A percentile compares a stretch with the other conserved stretches of the same genome.
These are phyloP conservation scores for Notiomystis cincta DNA, from an alignment of 2,113 vertebrate species.

Conservation along the genomic window DNA sequence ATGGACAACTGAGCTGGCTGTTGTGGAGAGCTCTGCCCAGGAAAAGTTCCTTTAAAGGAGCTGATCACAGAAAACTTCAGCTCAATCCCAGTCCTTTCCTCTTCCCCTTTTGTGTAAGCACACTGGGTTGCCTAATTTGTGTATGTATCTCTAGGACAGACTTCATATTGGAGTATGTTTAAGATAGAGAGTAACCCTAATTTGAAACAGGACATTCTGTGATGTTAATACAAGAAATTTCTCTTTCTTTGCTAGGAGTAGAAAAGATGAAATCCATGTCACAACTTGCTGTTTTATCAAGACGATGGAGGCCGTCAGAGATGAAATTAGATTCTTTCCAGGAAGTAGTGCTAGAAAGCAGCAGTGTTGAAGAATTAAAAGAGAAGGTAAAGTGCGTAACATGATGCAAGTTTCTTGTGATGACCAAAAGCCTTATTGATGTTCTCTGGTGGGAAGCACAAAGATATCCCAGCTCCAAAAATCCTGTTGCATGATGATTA, in stretches of 20 bases:
- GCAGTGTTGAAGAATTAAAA: constrained; percentile 91
- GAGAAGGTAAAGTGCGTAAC: constrained; percentile 80
- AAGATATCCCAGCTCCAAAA: background rate
- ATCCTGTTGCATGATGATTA: background rate
- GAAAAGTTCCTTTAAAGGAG: background rate
- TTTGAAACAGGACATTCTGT: background rate
- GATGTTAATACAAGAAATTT: background rate
- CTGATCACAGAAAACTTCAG: background rate
- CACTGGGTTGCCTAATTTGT: background rate
- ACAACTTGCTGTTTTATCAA: constrained; percentile 89
- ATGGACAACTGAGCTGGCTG: background rate
- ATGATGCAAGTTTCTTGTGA: background rate
- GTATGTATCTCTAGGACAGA: background rate
- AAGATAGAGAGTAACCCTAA: background rate
- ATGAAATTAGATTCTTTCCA: constrained; percentile 92
- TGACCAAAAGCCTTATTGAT: background rate
- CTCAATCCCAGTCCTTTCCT: background rate
- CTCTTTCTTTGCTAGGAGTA: constrained; percentile 71
- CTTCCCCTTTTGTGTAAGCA: background rate
- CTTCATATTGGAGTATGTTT: background rate
- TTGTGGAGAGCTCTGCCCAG: background rate
- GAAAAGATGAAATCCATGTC: constrained; percentile 99
- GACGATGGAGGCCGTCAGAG: constrained; percentile 87
- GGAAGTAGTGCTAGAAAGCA: constrained; percentile 95
- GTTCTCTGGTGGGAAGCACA: background rate